Percentiles rank a stretch among this genome's conserved stretches.
phyloP scores from a whole-genome alignment of 2,113 vertebrate genomes.

The Oncorhynchus tshawytscha region DNA sequence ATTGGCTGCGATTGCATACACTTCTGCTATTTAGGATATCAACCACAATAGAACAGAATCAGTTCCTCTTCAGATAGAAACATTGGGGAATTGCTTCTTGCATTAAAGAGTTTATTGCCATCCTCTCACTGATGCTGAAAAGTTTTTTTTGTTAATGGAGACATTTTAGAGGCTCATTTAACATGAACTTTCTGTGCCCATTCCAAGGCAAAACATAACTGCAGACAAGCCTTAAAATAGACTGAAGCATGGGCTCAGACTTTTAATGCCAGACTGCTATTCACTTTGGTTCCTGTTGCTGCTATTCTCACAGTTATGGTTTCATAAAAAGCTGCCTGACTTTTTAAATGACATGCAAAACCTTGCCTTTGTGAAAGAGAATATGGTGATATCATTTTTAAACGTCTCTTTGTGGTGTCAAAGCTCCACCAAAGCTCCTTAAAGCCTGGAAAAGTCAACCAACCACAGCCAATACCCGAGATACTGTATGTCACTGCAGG shows the following conservation, averaged over 20 bases:
- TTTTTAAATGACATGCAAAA: not conserved
- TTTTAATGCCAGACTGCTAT: constrained; percentile 1
- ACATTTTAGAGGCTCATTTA: not conserved
- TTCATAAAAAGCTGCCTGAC: not conserved
- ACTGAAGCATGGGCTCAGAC: not conserved
- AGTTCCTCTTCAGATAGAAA: too few species aligned
- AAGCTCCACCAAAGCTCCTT: not conserved
- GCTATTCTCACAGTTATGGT: not conserved
- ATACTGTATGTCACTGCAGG: not conserved
- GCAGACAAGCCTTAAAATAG: not conserved
- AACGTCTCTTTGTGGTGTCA: constrained; percentile 1
- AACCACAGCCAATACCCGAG: not conserved
- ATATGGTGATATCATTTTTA: not conserved
- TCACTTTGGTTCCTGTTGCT: not conserved
- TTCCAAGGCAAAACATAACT: not conserved
- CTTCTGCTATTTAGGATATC: not conserved
- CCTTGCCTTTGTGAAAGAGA: not conserved
- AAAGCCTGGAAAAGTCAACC: not conserved
- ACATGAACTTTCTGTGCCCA: not conserved
- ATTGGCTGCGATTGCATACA: not conserved
- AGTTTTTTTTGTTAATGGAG: not conserved
- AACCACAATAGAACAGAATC: not conserved
- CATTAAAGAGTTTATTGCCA: not conserved
- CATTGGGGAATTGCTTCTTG: not conserved
- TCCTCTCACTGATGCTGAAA: not conserved